These are phyloP conservation scores for Puffinus mauretanicus DNA, from an alignment of 2,113 vertebrate species.

Conservation along the genomic window DNA sequence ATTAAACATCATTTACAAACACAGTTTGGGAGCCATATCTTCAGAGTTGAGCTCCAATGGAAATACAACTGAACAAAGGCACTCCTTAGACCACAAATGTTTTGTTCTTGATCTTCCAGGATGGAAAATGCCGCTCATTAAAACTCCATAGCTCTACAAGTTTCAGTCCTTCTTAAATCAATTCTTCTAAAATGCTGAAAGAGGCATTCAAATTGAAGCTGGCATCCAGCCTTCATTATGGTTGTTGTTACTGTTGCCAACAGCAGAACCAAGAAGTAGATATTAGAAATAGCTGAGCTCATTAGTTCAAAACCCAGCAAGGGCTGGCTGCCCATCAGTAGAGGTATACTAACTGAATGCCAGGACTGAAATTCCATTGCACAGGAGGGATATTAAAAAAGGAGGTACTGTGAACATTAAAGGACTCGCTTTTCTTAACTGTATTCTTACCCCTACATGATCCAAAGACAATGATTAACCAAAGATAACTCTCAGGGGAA, in stretches of 20 bases:
- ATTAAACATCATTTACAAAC: not conserved
- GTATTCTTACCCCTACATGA: not conserved
- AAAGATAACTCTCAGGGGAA: not conserved
- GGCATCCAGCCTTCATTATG: conserved; percentile 10
- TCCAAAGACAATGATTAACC: not conserved
- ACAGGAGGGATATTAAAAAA: not conserved
- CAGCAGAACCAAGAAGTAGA: conserved; percentile 27
- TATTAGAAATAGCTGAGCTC: conserved; percentile 40
- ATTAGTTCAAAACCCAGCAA: conserved; percentile 31
- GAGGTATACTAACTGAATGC: not conserved
- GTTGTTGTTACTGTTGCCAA: not conserved
- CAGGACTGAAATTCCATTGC: conserved; percentile 16
- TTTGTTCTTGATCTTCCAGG: not conserved
- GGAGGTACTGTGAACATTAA: not conserved
- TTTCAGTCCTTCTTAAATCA: not conserved
- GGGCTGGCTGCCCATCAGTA: conserved; percentile 32
- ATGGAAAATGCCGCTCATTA: not conserved
- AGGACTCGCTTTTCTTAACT: not conserved
- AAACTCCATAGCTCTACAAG: not conserved
- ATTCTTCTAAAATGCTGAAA: conserved; percentile 6
- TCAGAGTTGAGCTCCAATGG: not conserved
- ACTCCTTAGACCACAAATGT: not conserved
- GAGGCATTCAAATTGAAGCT: not conserved
- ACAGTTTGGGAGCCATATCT: not conserved
- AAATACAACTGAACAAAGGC: not conserved